Base-by-base conservation (phyloP, 2,888 invertebrate species). In the Drosophila paramelanica region DNA sequence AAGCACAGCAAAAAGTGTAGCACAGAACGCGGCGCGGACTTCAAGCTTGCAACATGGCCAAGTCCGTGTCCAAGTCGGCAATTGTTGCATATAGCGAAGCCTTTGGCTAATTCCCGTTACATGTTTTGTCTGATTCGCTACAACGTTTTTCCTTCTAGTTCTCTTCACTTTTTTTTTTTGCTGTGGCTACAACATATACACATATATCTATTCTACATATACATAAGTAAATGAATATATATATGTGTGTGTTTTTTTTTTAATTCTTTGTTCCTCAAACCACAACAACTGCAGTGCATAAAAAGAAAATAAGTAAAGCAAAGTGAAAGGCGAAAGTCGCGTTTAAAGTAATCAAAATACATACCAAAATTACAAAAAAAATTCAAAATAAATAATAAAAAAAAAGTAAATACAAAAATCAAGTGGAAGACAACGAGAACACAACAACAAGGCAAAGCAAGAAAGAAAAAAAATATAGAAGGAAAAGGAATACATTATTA, bases 281-380 rank as follows among this genome's bases (percentile, higher is more conserved):
- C 39, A 52, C 14, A 53, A 47, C 46, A 56, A 55, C 39, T 65
- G 65, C 73, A 81, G 83, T 86, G 86, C 59, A 55, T 43, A 31
- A 41, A 73, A 74, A 45, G 14, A 41, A 10, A 41, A 41, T 14
- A 17, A 53, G 20, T 20, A 42, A 42, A 53, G 31, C 42, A 53
- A 71, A 71, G 87, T 81, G 79, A 84, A 81, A 81, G 69, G 73
- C 67, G 79, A 53, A 56, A 52, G 73, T 47, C 75, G 80, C 84
- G 81, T 81, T 62, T 39, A 69, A 69, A 73, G 73, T 76, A 69
- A 77, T 79, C 65, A 70, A 73, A 60, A 76, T 61, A 51, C 58
- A 73, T 51, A 55, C 52, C 49, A 45, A 46, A 42, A 31, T 50
- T 42, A 50, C 49, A 45, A 46, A 42, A 31, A 45, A 50, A 50